Percentiles rank a stretch among this genome's conserved stretches.
phyloP scores from a whole-genome alignment of 2,797 vertebrate genomes.

The Thunnus albacares region DNA sequence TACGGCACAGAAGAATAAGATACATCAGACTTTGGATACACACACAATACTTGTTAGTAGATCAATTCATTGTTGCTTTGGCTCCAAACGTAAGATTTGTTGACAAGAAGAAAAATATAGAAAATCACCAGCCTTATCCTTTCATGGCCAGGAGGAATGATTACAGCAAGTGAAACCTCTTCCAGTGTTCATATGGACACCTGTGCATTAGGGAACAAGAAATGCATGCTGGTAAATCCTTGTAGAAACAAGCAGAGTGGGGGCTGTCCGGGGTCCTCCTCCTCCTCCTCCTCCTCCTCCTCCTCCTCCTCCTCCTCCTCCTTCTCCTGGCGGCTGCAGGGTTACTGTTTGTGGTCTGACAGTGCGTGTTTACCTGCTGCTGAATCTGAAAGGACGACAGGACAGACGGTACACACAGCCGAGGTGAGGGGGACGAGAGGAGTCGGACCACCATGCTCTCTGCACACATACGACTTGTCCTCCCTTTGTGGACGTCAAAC shows the following conservation, averaged over 20 bases:
- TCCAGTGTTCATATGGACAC: no score
- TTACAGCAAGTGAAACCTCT: no score
- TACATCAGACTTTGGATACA: no score
- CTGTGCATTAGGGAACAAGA: no score
- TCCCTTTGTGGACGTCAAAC: constrained; percentile 44
- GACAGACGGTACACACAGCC: constrained; percentile 33
- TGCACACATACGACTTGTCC: constrained; percentile 40
- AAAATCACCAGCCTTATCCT: no score
- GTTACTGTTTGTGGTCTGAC: constrained; percentile 35
- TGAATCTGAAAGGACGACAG: constrained; percentile 48
- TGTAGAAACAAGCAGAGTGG: not conserved
- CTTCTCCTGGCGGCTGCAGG: constrained; percentile 6
- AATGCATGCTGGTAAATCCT: no score
- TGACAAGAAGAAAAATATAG: no score
- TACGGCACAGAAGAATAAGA: no score
- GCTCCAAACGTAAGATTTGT: no score
- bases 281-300: constrained; percentile 13
- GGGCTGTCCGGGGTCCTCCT: constrained; percentile 5
- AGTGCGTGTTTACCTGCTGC: constrained; percentile 60
- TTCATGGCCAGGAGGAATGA: no score
- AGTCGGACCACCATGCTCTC: constrained; percentile 61
- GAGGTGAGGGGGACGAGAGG: constrained; percentile 21
- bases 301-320: constrained; percentile 24
- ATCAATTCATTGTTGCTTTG: no score
- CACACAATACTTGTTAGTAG: no score